Percentiles rank a stretch among this genome's conserved stretches.
Conservation (phyloP, 2,888 invertebrate genomes). For the Osmoderma eremita region DNA sequence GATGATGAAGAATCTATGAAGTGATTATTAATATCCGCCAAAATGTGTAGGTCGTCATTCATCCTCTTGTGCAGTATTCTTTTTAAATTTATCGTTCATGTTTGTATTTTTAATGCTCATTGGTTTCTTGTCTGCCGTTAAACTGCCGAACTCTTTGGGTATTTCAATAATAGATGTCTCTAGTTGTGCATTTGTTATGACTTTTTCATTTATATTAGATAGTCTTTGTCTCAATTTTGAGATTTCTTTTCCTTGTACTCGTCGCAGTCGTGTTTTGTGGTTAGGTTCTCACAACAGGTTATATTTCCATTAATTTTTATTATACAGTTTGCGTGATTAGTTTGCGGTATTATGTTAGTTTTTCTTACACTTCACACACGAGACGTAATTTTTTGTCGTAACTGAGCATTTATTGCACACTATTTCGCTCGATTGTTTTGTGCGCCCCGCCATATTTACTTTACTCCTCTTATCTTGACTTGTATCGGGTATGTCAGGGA, state of each 20-base stretch:
- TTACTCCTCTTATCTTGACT: no score
- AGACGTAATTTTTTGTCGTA: not conserved
- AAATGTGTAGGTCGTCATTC: no score
- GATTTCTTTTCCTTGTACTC: not conserved
- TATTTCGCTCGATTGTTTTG: not conserved
- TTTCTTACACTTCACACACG: conserved; percentile 1
- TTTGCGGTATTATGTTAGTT: no score
- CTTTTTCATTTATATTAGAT: not conserved
- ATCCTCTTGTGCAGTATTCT: not conserved
- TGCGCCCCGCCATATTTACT: conserved; percentile 7
- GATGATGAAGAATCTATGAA: no score
- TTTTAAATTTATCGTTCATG: not conserved
- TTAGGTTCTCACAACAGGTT: conserved; percentile 2
- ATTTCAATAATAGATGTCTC: conserved; percentile 3
- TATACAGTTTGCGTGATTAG: not conserved
- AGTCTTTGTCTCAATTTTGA: not conserved
- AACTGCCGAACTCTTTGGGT: not conserved
- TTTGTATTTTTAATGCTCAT: not conserved
- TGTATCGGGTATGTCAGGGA: no score
- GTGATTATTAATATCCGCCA: no score
- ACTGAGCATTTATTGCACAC: not conserved
- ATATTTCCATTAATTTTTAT: not conserved
- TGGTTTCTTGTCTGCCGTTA: not conserved
- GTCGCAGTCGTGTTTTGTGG: not conserved
- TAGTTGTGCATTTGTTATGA: not conserved